Evolutionary conservation across 2,113 vertebrate species (phyloP), one percentile per base, ranked within the genome.

Genomic region (Steatornis caripensis): DNA sequence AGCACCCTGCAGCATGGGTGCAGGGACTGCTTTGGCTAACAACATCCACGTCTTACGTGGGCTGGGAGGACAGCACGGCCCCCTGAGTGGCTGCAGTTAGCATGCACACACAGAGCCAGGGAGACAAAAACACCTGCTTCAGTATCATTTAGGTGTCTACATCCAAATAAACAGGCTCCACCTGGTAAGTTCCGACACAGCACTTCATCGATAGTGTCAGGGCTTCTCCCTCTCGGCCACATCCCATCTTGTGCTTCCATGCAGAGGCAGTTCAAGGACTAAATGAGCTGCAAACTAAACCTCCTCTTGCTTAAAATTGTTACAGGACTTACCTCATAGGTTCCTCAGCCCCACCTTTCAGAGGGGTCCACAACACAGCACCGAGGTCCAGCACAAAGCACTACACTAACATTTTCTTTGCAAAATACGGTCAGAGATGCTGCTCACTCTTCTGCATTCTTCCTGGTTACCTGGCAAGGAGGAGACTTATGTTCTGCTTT

Each of bases 1-100:
- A 82, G 32, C 2, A 0, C n/a, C 14, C 6, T 0, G 12, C 12
- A 5, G 23, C 2, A 5, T 0, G 8, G 13, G 22, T 18, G 27
- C 79, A 76, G 30, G 43, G 39, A 39, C 21, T 70, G 51, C 34
- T 1, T 10, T 12, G 17, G 32, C 39, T 46, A 27, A 84, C 18
- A 26, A 30, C 37, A 34, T 23, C 74, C 12, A 5, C 6, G 15
- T 32, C 36, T 83, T 10, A 23, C 0, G 0, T 0, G 17, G 60
- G n/a, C 48, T 69, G 57, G 36, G 53, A 75, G 62, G 26, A 46
- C 36, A 94, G 48, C 1, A 0, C 1, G 8, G 58, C 53, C 64
- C 51, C 70, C 36, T 0, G 18, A 55, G 79, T 1, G 11, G 48
- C 49, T 15, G 11, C 70, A 43, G 61, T 29, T 2, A 45, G 37